Base-by-base conservation (phyloP, 1,140 invertebrate genomes). In the Zaprionus camerounensis region DNA sequence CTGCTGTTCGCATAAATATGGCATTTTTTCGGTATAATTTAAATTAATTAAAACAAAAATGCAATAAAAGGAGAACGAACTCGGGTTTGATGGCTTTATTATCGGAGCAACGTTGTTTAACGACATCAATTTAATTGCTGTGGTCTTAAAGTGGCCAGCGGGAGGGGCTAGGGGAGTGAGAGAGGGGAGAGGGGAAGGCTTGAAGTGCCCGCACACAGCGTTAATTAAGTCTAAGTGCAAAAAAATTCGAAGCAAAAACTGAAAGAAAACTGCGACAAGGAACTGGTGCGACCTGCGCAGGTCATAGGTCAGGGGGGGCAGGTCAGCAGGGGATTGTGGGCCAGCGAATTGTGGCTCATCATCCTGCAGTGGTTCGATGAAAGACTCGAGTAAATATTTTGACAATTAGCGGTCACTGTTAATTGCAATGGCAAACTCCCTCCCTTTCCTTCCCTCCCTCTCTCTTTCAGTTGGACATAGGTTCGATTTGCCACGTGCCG, bases 381-480 rank as follows among this genome's bases (percentile, higher is more conserved):
- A 87, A 72, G 65, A 79, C 61, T 80, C 68, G 70, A 82, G 88
- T 88, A 91, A 91, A 91, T 91, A 91, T 91, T 91, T 91, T 83
- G 88, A 91, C 88, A 91, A 91, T 91, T 91, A 91, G 88, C 79
- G 88, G 88, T 91, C 88, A 91, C 41, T 46, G 85, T 85, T 82
- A 90, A 85, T 86, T 86, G 86, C 81, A 82, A 79, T 65, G 64
- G 77, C 73, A 80, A 87, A 84, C 81, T 68, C 28, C 74, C 63
- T 71, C 77, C 36, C 77, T n/a, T n/a, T n/a, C n/a, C n/a, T n/a
- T n/a, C 73, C 61, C 44, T 67, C 36, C 41, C 36, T 24, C 44
- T 58, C 13, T 24, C 22, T 6, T 6, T 13, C 9, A 57, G 31
- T 51, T 46, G 63, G 0, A 9, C 3, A 2, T 34, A 28, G 26